Evolutionary conservation across 1,140 invertebrate species (phyloP).

Genomic region (Zaprionus kolodkinae): DNA sequence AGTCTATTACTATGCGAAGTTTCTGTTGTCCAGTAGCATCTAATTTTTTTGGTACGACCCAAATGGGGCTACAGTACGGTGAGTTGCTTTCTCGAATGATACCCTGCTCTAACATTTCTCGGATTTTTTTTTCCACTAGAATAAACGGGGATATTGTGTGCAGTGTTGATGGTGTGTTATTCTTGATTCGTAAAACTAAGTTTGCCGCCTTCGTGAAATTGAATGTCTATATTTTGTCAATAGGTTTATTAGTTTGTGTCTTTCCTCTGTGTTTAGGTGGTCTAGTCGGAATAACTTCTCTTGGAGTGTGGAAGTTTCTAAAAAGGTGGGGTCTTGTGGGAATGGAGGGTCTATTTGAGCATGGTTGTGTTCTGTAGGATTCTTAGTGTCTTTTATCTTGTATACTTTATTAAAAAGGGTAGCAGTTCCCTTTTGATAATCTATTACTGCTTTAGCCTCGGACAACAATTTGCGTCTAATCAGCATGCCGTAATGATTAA

Average conservation of each 20-base stretch:
- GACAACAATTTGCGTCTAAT: slow-evolving; percentile 25
- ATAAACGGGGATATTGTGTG: not conserved
- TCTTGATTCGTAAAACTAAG: not conserved
- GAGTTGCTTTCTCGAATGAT: slow-evolving; percentile 4
- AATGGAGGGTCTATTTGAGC: not conserved
- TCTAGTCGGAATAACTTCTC: too few species aligned
- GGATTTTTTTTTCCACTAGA: not conserved
- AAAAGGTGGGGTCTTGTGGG: slow-evolving; percentile 1
- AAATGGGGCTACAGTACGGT: slow-evolving; percentile 2
- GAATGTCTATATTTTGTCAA: too few species aligned
- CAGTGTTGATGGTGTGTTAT: not conserved
- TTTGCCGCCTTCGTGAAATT: too few species aligned
- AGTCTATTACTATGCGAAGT: slow-evolving; percentile 66
- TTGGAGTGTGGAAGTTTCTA: not conserved
- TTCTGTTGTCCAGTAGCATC: slow-evolving; percentile 59
- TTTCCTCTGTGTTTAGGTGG: too few species aligned
- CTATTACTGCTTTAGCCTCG: not conserved
- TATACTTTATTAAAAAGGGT: not conserved
- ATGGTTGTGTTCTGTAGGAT: not conserved
- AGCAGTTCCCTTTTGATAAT: not conserved
- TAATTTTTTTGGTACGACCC: slow-evolving; percentile 38
- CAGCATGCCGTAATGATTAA: slow-evolving; percentile 22
- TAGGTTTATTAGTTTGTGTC: too few species aligned
- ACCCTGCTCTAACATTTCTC: slow-evolving; percentile 7
- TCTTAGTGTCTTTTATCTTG: not conserved